Evolutionary conservation across 2,888 invertebrate genomes (phyloP), one percentile per base, ranked within the genome.

Genomic region (Heliconius ismenius): DNA sequence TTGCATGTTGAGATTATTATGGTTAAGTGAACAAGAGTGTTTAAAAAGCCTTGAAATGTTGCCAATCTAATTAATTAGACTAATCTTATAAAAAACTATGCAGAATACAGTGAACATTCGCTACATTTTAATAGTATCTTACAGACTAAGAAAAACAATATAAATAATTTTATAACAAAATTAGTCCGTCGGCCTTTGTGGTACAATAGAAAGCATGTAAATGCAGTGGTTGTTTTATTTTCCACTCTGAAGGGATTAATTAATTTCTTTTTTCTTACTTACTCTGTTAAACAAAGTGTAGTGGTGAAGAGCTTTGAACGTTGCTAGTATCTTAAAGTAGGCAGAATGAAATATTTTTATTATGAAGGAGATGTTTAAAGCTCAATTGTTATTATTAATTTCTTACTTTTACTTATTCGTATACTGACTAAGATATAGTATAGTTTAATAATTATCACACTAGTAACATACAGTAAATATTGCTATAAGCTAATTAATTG

Each of bases 21-120:
- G 54, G 70, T 70, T 15, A 70, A 70, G 58, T 70, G 58, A 36
- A 70, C 32, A 58, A 58, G 58, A 70, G 58, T 58, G 3, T 36
- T 58, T 54, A 24, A 70, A 70, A 54, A 58, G 32, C 70, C 70
- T 70, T 70, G 70, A 70, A 70, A 70, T 54, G 32, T 70, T 70
- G 32, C 58, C 36, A 70, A 36, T 70, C 70, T 58, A 58, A 58
- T 58, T 24, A 70, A 58, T 36, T 54, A 58, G 13, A 15, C 36
- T 58, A 70, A 58, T 70, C 58, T 36, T 58, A 70, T 58, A 58
- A 70, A 70, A 70, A 70, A 58, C 32, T 58, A 58, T 15, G 15
- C 39, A 39, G 39, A 65, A 65, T 39, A 65, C 39, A 65, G 24
- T 65, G 65, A 43, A 24, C 15, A 18, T 1, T 65, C 24, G 24